phyloP scores from a whole-genome alignment of 2,888 invertebrate species.

The Molorchus minor region DNA sequence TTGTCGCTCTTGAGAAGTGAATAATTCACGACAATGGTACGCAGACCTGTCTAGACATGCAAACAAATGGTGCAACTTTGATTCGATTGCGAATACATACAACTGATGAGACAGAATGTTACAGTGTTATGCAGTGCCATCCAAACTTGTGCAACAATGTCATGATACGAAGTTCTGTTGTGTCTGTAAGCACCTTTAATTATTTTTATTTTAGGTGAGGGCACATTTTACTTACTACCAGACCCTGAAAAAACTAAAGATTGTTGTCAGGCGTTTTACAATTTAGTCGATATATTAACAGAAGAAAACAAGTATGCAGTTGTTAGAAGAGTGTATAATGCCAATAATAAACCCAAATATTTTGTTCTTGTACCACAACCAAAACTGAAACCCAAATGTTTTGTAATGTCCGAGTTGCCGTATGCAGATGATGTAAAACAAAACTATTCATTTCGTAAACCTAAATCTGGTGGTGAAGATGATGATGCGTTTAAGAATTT shows the following conservation, averaged over 20 bases:
- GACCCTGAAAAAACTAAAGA: slow-evolving; percentile 25
- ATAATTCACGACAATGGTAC: too few relatives aligned
- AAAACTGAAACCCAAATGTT: slow-evolving; percentile 36
- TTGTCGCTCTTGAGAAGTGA: too few relatives aligned
- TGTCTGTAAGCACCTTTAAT: background rate
- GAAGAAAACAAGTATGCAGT: slow-evolving; percentile 38
- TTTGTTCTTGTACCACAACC: slow-evolving; percentile 40
- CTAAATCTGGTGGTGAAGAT: background rate
- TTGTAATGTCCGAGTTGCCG: slow-evolving; percentile 37
- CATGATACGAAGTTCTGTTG: background rate
- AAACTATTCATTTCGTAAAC: slow-evolving; percentile 23
- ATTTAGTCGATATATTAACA: slow-evolving; percentile 35
- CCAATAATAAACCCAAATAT: slow-evolving; percentile 38
- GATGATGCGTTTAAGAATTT: slow-evolving; percentile 34
- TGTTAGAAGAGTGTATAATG: slow-evolving; percentile 38
- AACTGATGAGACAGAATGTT: too few relatives aligned
- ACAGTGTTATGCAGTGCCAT: background rate
- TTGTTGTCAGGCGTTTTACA: slow-evolving; percentile 33
- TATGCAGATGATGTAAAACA: slow-evolving; percentile 37
- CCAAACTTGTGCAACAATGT: slow-evolving; percentile 7
- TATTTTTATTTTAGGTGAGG: slow-evolving; percentile 29
- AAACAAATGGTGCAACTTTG: too few relatives aligned
- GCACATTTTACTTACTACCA: slow-evolving; percentile 37
- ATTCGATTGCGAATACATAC: too few relatives aligned
- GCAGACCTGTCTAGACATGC: too few relatives aligned